Evolutionary conservation across 2,797 vertebrate genomes (phyloP).

Genomic region (Euthynnus affinis): DNA sequence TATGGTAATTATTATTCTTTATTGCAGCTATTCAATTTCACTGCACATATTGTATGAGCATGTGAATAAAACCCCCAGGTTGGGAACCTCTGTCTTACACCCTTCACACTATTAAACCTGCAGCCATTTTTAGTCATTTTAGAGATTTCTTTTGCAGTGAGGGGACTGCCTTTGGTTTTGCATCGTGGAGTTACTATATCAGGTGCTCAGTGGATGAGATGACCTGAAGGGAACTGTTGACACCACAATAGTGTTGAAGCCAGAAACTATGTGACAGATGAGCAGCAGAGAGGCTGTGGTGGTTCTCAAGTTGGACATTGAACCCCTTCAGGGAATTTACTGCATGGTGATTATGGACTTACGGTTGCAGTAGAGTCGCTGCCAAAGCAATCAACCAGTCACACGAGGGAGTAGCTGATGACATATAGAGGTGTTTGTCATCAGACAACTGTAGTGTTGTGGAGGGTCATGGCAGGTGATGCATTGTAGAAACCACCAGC

Average conservation of each 20-base stretch:
- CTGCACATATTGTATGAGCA: no score
- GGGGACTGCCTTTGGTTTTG: not conserved
- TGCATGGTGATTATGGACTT: constrained; percentile 61
- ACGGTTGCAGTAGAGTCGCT: constrained; percentile 41
- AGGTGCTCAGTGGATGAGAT: constrained; percentile 43
- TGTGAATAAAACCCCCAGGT: not conserved
- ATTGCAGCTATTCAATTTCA: no score
- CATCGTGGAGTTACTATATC: constrained; percentile 7
- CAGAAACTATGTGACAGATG: constrained; percentile 64
- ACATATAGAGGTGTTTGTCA: constrained; percentile 50
- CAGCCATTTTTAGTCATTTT: constrained; percentile 8
- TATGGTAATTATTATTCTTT: no score
- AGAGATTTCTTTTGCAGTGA: constrained; percentile 1
- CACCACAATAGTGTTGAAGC: constrained; percentile 42
- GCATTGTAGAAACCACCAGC: not conserved
- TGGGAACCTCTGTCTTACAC: not conserved
- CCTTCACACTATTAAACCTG: not conserved
- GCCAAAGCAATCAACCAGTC: constrained; percentile 35
- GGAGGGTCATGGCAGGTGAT: constrained; percentile 12
- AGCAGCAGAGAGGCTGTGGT: constrained; percentile 40
- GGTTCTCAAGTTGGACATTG: constrained; percentile 31
- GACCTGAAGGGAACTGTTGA: constrained; percentile 49
- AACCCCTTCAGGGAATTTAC: constrained; percentile 42
- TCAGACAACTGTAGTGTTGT: constrained; percentile 28
- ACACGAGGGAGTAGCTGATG: constrained; percentile 30